These are phyloP conservation scores for Lepidurus arcticus DNA, from an alignment of 1,140 invertebrate species.

Conservation along the genomic window DNA sequence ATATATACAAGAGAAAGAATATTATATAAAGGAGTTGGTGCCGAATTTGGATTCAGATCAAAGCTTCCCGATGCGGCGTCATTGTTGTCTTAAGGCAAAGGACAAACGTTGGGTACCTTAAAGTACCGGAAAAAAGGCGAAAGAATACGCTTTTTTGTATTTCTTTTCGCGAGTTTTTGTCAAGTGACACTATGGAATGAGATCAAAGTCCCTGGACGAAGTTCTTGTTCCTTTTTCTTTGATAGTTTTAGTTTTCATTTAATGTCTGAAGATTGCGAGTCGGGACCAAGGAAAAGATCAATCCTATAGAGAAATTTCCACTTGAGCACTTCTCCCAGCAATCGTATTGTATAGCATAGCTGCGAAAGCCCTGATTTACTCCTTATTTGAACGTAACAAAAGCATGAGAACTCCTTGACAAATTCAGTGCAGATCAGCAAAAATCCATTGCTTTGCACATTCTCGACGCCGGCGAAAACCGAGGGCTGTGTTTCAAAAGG, in stretches of 20 bases:
- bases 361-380: background rate
- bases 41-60: background rate
- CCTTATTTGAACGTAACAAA: background rate
- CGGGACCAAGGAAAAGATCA: background rate
- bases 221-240: background rate
- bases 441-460: background rate
- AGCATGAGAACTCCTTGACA: background rate
- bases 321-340: constrained; percentile 20
- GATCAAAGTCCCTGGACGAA: background rate
- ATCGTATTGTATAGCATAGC: background rate
- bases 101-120: background rate
- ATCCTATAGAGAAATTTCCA: constrained; percentile 7
- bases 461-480: background rate
- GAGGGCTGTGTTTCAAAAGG: background rate
- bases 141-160: background rate
- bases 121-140: background rate
- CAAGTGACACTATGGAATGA: constrained; percentile 12
- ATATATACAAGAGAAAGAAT: background rate
- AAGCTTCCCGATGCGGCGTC: background rate
- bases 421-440: constrained; percentile 4
- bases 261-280: background rate
- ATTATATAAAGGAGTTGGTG: background rate
- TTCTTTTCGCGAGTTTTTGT: background rate
- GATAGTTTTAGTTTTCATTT: too few relatives aligned
- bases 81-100: background rate